Evolutionary conservation across 2,797 vertebrate species (phyloP), one percentile per base, ranked within the genome.

Genomic region (Hemibagrus guttatus): DNA sequence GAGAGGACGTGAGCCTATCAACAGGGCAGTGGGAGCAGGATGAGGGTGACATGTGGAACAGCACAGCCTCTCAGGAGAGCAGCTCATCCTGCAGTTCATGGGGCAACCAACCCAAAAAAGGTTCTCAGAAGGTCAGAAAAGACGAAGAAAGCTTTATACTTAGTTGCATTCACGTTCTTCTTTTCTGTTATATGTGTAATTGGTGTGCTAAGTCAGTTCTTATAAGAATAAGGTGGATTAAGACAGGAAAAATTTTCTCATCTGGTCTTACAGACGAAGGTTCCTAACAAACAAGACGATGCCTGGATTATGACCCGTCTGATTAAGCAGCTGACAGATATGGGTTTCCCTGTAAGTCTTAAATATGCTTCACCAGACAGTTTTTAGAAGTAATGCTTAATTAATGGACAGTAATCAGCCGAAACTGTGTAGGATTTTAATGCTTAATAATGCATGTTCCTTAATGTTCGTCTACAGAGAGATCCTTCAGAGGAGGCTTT

Each of bases 401-500:
- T 82, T 52, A 28, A 49, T 68, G 7, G 42, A 17, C 58, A 58
- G 17, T 35, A 78, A 35, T 78, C 28, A 23, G 28, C 54, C 16
- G 61, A 42, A 13, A 42, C 58, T n/a, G 2, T 63, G n/a, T 63
- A n/a, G 21, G 17, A 28, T 35, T 75, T 31, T 56, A 78, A 78
- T 31, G 52, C 17, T 21, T 3, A 12, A 39, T 42, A 31, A 61
- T 14, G 39, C n/a, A 31, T 74, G 26, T 66, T 71, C 42, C 13
- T 74, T 4, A 14, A 19, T 63, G 9, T 78, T 26, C 66, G 16
- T 92, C 90, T 26, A 54, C 96, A 99, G 98, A 97, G 97, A 96
- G 98, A 99, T 92, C 98, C 98, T 93, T 98, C 98, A 52, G 98
- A 99, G 95, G 98, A 99, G 94, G 98, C 98, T 93, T 95, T 99